Evolutionary conservation across 1,140 invertebrate species (phyloP).

Genomic region (Chironomus tepperi): DNA sequence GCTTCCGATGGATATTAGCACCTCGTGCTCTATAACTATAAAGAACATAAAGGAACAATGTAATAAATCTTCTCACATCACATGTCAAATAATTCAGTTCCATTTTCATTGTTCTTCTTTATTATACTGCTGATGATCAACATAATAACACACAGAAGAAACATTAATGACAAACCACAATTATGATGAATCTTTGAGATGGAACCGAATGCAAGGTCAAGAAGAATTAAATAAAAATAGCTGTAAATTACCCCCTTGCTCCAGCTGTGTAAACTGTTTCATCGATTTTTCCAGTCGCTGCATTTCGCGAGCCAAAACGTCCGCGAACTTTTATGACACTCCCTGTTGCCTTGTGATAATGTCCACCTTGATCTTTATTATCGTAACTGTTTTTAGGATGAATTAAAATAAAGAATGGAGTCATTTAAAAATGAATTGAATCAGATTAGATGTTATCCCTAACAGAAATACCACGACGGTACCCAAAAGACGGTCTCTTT

Average conservation of each 20-base stretch:
- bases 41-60: slow-evolving; percentile 37
- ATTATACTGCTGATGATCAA: slow-evolving; percentile 25
- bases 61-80: slow-evolving; percentile 29
- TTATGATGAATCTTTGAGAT: slow-evolving; percentile 26
- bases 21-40: slow-evolving; percentile 54
- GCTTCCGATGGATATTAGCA: slow-evolving; percentile 56
- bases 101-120: slow-evolving; percentile 26
- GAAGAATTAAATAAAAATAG: slow-evolving; percentile 27
- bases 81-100: slow-evolving; percentile 25
- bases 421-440: too few species aligned
- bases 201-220: slow-evolving; percentile 32
- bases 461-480: too few species aligned
- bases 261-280: slow-evolving; percentile 63
- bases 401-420: background rate
- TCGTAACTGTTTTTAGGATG: slow-evolving; percentile 43
- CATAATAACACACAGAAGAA: background rate
- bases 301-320: slow-evolving; percentile 53
- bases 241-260: slow-evolving; percentile 49
- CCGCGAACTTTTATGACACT: slow-evolving; percentile 52
- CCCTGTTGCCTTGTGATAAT: slow-evolving; percentile 51
- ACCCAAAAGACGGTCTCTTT: too few species aligned
- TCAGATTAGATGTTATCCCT: too few species aligned
- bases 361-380: slow-evolving; percentile 51
- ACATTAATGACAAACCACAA: slow-evolving; percentile 28
- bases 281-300: slow-evolving; percentile 51